phyloP scores from a whole-genome alignment of 2,113 vertebrate species.

The Siniperca chuatsi region DNA sequence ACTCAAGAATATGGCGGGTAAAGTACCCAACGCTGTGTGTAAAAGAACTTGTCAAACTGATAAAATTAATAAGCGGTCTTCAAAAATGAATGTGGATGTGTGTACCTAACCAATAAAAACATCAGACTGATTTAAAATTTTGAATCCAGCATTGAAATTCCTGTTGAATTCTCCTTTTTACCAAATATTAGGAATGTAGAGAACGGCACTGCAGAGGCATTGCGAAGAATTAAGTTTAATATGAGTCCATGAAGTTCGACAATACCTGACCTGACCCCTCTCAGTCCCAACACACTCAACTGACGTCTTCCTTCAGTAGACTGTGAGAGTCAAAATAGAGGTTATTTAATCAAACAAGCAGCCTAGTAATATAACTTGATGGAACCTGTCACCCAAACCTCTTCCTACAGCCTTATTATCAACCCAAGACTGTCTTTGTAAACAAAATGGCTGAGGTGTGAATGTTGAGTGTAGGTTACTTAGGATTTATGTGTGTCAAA shows the following conservation, averaged over 20 bases:
- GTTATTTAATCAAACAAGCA: conserved; percentile 71
- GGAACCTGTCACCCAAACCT: conserved; percentile 30
- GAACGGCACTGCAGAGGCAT: neutral
- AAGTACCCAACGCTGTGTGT: conserved; percentile 10
- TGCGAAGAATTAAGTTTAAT: conserved; percentile 2
- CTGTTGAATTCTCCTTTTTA: neutral
- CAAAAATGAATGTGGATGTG: neutral
- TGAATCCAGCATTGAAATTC: neutral
- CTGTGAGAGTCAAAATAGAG: conserved; percentile 50
- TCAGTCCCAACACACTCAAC: neutral
- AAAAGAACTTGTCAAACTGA: conserved; percentile 22
- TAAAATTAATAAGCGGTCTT: conserved; percentile 1
- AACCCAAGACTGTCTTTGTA: conserved; percentile 30
- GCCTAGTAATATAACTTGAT: conserved; percentile 42
- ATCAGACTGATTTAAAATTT: neutral
- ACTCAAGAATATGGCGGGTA: conserved; percentile 33
- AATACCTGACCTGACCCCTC: conserved; percentile 25
- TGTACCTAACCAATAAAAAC: neutral
- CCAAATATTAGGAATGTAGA: neutral
- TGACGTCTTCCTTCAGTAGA: conserved; percentile 50
- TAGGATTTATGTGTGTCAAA: conserved; percentile 65
- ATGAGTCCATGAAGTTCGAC: conserved; percentile 14
- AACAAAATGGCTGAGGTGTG: conserved; percentile 60
- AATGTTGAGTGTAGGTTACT: conserved; percentile 58
- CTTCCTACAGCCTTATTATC: conserved; percentile 4